Base-by-base conservation (phyloP, 2,113 vertebrate genomes). In the Cryptomyrus ogoouensis region DNA sequence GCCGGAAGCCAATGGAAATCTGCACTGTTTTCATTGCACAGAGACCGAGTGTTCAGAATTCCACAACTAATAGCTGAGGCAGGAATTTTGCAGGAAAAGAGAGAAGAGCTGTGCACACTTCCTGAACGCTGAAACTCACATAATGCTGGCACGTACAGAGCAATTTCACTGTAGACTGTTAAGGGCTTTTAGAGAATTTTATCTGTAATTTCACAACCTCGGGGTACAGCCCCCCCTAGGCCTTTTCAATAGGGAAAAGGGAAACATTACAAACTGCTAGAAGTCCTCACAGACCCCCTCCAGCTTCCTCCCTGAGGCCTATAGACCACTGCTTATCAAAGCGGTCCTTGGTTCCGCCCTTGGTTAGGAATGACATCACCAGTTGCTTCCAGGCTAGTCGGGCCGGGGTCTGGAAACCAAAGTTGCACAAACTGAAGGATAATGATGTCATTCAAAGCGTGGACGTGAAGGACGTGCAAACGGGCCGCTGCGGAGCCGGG, bases 391-490 rank as follows among this genome's bases (percentile, higher is more conserved):
- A 70, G 62, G 10, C 62, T 5, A 70, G n/a, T 1, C 62, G 15
- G 35, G 1, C 35, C 15, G 5, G 85, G 44, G 80, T 49, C 44
- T 15, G 77, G 42, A 35, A 52, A 58, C n/a, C 39, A 49, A 17
- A 83, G n/a, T 27, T 27, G 46, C 21, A 70, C 21, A 42, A 62
- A 89, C 56, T 80, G 3, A 91, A 90, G 90, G 46, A 27, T 89
- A 91, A 93, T 88, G 56, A 77, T 88, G 53, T 91, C 39, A 46
- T 83, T 86, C n/a, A 86, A 31, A 47, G 27, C 2, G 31, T 39
- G 35, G 70, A n/a, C 21, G n/a, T 49, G 21, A 7, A 85, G 46
- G 83, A 50, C 3, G 83, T 85, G 24, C 44, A 50, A 85, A 27
- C 21, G 24, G 83, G 1, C 47, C n/a, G 1, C 83, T 49, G 46